Evolutionary conservation across 2,888 invertebrate genomes (phyloP).

Genomic region (Acanthoscelides obtectus): DNA sequence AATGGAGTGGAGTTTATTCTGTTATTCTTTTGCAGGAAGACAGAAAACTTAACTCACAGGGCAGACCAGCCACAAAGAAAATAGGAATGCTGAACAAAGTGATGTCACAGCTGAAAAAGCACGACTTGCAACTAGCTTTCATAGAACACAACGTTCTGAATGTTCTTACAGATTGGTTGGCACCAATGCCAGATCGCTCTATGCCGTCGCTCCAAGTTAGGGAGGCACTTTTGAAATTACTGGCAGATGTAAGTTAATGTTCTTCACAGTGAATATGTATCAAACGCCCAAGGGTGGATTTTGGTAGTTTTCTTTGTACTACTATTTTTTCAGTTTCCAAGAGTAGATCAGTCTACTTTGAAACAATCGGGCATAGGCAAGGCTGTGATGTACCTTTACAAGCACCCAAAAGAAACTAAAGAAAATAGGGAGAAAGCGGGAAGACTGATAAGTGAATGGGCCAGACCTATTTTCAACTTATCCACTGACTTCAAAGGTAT

Average conservation of each 20-base stretch:
- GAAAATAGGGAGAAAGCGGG: constrained; percentile 87
- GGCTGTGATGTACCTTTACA: constrained; percentile 98
- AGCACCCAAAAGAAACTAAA: constrained; percentile 96
- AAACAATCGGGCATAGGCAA: constrained; percentile 97
- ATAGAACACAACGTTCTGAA: constrained; percentile 91
- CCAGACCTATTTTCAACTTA: constrained; percentile 94
- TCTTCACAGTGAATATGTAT: not conserved
- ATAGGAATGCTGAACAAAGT: constrained; percentile 86
- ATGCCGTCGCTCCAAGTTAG: constrained; percentile 92
- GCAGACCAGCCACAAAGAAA: constrained; percentile 87
- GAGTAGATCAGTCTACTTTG: constrained; percentile 80
- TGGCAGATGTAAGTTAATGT: constrained; percentile 62
- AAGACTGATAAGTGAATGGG: constrained; percentile 95
- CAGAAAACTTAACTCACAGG: constrained; percentile 75
- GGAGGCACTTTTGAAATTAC: constrained; percentile 75
- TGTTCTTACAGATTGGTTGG: constrained; percentile 94
- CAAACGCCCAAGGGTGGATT: not conserved
- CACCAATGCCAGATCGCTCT: constrained; percentile 96
- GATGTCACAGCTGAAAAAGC: constrained; percentile 89
- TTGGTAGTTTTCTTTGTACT: not conserved
- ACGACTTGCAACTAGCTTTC: constrained; percentile 92
- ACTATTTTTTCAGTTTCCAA: constrained; percentile 70
- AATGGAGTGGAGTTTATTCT: no score
- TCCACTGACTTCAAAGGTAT: constrained; percentile 79
- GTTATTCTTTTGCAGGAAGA: constrained; percentile 60